Conservation (phyloP, 2,113 vertebrate species). For the Melanocharis versteri region DNA sequence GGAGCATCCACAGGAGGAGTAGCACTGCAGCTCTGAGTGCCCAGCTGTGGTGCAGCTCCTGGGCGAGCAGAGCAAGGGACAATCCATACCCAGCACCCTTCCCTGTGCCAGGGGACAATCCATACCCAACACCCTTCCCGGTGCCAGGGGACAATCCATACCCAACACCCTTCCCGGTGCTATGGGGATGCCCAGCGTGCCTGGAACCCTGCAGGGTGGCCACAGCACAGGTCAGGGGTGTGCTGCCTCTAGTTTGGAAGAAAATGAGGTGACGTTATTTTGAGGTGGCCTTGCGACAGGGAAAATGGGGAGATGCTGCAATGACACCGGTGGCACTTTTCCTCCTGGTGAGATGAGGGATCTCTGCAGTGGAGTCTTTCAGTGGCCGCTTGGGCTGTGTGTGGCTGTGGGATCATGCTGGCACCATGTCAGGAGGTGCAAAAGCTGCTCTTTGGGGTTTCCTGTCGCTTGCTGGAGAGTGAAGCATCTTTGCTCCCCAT, state of each 20-base stretch:
- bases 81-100: accelerated
- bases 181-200: background rate
- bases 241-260: background rate
- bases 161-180: no score
- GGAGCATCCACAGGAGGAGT: background rate
- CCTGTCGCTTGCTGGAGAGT: background rate
- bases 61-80: accelerated
- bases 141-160: accelerated
- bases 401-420: background rate
- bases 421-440: background rate
- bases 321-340: accelerated
- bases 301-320: accelerated
- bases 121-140: accelerated
- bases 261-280: accelerated
- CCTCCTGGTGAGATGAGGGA: accelerated
- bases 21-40: accelerated
- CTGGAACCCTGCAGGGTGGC: background rate
- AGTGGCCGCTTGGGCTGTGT: accelerated
- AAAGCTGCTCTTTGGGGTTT: accelerated
- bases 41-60: background rate
- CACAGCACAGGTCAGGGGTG: accelerated
- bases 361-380: background rate
- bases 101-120: accelerated
- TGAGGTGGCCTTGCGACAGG: background rate
- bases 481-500: background rate